Evolutionary conservation across 2,888 invertebrate species (phyloP).

Genomic region (Prosapia bicincta): DNA sequence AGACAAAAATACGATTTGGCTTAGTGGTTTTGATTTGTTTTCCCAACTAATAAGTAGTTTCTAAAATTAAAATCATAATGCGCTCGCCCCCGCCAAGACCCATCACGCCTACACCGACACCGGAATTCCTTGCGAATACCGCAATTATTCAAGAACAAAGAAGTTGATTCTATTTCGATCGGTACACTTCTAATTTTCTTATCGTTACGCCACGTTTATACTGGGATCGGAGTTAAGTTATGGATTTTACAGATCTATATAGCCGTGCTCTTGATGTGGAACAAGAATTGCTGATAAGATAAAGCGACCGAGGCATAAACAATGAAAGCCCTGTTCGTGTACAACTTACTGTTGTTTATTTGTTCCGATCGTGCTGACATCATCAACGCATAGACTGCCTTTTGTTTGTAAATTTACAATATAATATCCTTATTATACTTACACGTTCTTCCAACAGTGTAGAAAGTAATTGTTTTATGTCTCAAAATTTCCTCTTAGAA

Average conservation of each 20-base stretch:
- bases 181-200: neutral
- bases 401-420: too few species aligned
- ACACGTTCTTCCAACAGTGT: too few species aligned
- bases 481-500: too few species aligned
- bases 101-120: neutral
- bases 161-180: neutral
- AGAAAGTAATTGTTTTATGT: too few species aligned
- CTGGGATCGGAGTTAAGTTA: neutral
- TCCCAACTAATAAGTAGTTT: neutral
- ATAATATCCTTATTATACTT: too few species aligned
- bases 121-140: neutral
- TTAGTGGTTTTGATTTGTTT: neutral
- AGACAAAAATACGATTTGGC: neutral
- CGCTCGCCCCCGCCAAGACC: neutral
- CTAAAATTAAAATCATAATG: neutral
- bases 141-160: neutral
- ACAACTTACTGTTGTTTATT: too few species aligned
- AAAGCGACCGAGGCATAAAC: neutral
- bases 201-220: neutral
- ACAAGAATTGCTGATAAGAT: neutral
- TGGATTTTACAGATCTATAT: neutral
- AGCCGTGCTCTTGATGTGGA: neutral
- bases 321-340: neutral
- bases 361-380: too few species aligned
- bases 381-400: too few species aligned